Evolutionary conservation across 1,140 invertebrate genomes (phyloP), one percentile per base, ranked within the genome.

Genomic region (Sesamia nonagrioides): DNA sequence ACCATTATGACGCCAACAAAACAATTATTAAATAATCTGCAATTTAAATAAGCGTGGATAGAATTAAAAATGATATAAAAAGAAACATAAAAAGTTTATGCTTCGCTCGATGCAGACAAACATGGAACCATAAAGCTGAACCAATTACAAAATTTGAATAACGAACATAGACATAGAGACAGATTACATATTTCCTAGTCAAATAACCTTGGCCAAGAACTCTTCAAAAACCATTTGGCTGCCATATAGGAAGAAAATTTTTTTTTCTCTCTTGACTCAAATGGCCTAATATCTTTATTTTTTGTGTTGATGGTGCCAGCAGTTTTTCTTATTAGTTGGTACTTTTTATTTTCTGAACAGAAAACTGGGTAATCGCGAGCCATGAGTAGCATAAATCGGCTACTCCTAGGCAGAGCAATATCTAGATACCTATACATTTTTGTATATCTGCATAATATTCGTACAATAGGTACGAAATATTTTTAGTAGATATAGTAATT

Each of bases 71-170:
- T 50, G 6, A 13, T 7, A 13, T n/a, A 11, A n/a, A 50, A 13
- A 11, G 4, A 13, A 63, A 63, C 18, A 6, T 15, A 48, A 72
- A 72, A 52, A 17, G 9, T 72, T 66, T 37, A 54, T 18, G 69
- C 69, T 56, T 72, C 33, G 69, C 52, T 56, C 21, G 11, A 11
- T 72, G 21, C 33, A 40, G 33, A 40, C 18, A 42, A 52, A 21
- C 42, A 33, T 48, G 13, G 42, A 56, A 72, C 50, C 52, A 56
- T 35, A 56, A 18, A 56, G 69, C 69, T 72, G 69, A 72, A 72
- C 69, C 69, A 72, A 72, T 72, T 42, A 72, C 17, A 33, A n/a
- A 69, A 50, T 50, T 33, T 60, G 15, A 69, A 52, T 35, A 50
- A 50, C 45, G 45, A 50, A 50, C 45, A 50, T 15, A n/a, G 15